Base-by-base conservation (phyloP, 2,888 invertebrate genomes). In the Lottia gigantea region DNA sequence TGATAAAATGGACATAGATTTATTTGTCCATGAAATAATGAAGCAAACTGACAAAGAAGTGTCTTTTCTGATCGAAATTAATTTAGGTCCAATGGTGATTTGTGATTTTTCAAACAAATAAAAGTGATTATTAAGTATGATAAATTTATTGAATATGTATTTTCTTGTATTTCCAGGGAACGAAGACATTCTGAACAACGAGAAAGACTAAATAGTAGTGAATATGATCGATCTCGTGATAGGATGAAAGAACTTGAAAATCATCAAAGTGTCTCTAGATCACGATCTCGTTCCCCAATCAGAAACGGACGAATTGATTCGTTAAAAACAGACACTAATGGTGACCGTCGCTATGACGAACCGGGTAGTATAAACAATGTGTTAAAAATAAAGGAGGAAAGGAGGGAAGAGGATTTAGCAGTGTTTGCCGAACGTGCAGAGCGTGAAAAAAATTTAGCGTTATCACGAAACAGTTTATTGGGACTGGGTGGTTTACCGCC, bases 241-340 rank as follows among this genome's bases (percentile, higher is more conserved):
- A 71, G 62, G 31, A 55, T 63, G 26, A 31, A 65, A 66, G 78
- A 82, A 66, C 70, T 75, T 49, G 67, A 68, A 40, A 64, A 64
- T 55, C 55, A 55, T 55, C 72, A 78, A 11, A 74, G 76, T 11
- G 75, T 74, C 46, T 82, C 83, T 61, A 74, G 83, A 14, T 80
- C 83, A 47, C 66, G 85, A 68, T 85, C 85, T 65, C 70, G 83
- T 26, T 85, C 83, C 40, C 85, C 83, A 0, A 74, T 84, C 66
- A 75, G 83, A 62, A 83, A 84, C 74, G 83, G 83, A 11, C 76
- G 83, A 26, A 66, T 82, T 47, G 84, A 83, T 68, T 75, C 77
- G 46, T 70, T 71, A 46, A 84, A 84, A 70, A 73, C 79, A 6
- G 83, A 83, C 45, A 62, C 76, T 26, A 76, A 71, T 15, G 40